A percentile compares a stretch with the other conserved stretches of the same genome.
Conservation (phyloP, 2,888 invertebrate genomes). For the Prostheceraeus crozeri region DNA sequence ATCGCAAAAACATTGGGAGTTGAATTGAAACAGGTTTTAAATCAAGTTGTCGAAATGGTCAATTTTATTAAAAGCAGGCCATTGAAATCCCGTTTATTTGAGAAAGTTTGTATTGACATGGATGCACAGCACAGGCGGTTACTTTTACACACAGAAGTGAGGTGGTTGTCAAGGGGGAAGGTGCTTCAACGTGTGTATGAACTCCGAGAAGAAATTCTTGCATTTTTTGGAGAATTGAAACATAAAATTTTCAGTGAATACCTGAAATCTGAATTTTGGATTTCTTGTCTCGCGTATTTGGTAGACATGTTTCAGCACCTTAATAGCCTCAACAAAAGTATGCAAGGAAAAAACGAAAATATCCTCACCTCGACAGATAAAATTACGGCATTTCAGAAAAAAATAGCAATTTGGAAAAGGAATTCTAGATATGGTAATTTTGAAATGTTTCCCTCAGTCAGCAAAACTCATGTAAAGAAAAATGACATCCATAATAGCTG, state of each 20-base stretch:
- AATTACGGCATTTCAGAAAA: not conserved
- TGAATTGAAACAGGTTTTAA: too few species aligned
- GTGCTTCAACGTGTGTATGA: not conserved
- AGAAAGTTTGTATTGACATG: too few species aligned
- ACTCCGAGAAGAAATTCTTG: not conserved
- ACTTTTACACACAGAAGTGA: not conserved
- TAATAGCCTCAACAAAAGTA: not conserved
- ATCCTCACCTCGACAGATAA: conserved; percentile 18
- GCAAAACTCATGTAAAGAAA: too few species aligned
- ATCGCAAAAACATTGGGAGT: too few species aligned
- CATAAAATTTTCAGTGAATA: not conserved
- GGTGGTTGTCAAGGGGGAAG: not conserved
- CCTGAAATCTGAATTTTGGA: not conserved
- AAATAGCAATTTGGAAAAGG: conserved; percentile 14
- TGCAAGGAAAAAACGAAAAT: conserved; percentile 16
- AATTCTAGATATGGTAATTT: not conserved
- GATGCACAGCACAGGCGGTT: too few species aligned
- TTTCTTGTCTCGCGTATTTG: not conserved
- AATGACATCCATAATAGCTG: not conserved
- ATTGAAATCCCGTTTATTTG: too few species aligned
- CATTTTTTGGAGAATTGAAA: not conserved
- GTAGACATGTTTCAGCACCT: conserved; percentile 1
- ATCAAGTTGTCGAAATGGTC: too few species aligned
- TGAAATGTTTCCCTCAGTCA: conserved; percentile 18
- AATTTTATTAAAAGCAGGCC: too few species aligned